phyloP scores from a whole-genome alignment of 1,140 invertebrate species.

The Steinernema feltiae region DNA sequence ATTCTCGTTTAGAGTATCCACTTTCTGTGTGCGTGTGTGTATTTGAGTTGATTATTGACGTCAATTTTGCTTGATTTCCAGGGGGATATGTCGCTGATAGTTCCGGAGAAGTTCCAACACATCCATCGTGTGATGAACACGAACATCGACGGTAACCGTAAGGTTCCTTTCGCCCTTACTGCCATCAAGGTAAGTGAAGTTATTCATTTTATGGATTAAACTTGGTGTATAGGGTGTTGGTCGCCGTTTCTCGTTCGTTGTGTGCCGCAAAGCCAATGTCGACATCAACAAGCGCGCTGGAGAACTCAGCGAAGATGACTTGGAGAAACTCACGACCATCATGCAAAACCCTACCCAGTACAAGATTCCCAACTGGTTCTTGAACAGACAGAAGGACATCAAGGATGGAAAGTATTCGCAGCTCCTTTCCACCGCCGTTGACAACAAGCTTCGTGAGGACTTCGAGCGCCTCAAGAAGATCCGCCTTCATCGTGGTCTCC shows the following conservation, averaged over 20 bases:
- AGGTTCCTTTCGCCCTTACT: constrained; percentile 96
- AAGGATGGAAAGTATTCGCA: constrained; percentile 96
- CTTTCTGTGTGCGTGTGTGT: no score
- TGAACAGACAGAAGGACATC: constrained; percentile 98
- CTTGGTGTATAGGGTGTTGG: constrained; percentile 72
- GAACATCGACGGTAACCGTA: constrained; percentile 95
- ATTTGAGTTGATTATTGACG: background rate
- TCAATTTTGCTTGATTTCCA: background rate
- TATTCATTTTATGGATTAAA: background rate
- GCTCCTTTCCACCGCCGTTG: constrained; percentile 80
- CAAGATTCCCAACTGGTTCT: constrained; percentile 99
- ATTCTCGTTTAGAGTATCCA: no score
- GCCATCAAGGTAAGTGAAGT: constrained; percentile 72
- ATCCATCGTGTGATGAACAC: constrained; percentile 99
- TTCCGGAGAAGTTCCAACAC: constrained; percentile 98
- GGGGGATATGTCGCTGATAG: constrained; percentile 74
- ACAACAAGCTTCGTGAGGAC: constrained; percentile 97
- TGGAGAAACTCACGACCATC: constrained; percentile 90
- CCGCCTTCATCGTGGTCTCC: constrained; percentile 80
- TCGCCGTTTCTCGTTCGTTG: constrained; percentile 88
- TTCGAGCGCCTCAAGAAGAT: constrained; percentile 94
- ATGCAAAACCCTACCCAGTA: constrained; percentile 95
- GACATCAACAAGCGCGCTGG: constrained; percentile 93
- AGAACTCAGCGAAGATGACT: constrained; percentile 91
- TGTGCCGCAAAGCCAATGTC: constrained; percentile 94